phyloP scores from a whole-genome alignment of 2,888 invertebrate species.

The Leucophora obtusa region DNA sequence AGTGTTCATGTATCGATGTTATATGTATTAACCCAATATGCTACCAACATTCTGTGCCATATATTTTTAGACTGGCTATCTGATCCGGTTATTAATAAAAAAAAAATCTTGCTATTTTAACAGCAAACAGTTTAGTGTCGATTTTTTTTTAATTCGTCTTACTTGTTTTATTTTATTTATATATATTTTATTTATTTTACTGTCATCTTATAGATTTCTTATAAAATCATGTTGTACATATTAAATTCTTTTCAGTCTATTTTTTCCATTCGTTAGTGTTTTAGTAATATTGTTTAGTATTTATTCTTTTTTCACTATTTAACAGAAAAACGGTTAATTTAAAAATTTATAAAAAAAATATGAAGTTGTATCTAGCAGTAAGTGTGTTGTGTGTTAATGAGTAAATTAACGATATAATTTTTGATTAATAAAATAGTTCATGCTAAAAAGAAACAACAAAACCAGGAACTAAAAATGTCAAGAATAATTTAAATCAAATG shows the following conservation, averaged over 20 bases:
- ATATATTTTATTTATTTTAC: conserved; percentile 17
- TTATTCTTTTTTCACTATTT: not conserved
- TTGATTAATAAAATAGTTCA: not conserved
- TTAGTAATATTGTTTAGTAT: conserved; percentile 14
- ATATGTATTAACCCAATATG: not conserved
- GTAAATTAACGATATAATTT: not conserved
- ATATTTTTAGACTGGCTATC: conserved; percentile 24
- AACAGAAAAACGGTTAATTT: not conserved
- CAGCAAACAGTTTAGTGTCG: not conserved
- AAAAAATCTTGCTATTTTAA: conserved; percentile 6
- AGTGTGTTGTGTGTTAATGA: conserved; percentile 24
- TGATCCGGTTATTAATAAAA: conserved; percentile 43
- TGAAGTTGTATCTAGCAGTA: conserved; percentile 46
- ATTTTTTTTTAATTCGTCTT: not conserved
- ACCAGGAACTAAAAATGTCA: not conserved
- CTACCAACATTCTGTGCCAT: conserved; percentile 12
- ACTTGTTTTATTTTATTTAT: conserved; percentile 11
- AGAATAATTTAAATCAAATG: no score
- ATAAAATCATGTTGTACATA: conserved; percentile 54
- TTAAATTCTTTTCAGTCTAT: conserved; percentile 56
- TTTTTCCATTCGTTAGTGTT: conserved; percentile 30
- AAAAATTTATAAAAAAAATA: conserved; percentile 14
- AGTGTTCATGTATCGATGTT: not conserved
- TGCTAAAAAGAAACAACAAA: not conserved
- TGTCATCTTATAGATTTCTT: conserved; percentile 50